These are phyloP conservation scores for Beaufortia kweichowensis DNA, from an alignment of 2,113 vertebrate species.

Conservation along the genomic window DNA sequence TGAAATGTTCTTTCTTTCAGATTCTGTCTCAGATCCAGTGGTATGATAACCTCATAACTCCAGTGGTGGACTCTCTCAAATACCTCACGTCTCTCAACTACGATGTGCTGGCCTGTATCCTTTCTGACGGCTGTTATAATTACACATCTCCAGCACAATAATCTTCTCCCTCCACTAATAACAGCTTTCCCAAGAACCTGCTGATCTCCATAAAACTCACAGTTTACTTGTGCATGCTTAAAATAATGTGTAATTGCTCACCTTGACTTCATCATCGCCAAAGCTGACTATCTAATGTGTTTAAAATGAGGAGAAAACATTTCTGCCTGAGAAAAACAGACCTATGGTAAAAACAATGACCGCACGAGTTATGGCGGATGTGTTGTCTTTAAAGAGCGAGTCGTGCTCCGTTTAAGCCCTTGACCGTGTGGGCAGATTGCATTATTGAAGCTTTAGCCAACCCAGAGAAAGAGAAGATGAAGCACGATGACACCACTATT, in stretches of 20 bases:
- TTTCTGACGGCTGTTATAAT: conserved; percentile 59
- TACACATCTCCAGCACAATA: not conserved
- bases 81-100: conserved; percentile 99
- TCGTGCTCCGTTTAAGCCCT: conserved; percentile 60
- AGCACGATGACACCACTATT: conserved; percentile 97
- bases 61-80: conserved; percentile 97
- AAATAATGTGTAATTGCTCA: conserved; percentile 34
- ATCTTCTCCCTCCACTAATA: conserved; percentile 11
- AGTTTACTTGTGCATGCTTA: conserved; percentile 22
- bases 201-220: conserved; percentile 48
- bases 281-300: not conserved
- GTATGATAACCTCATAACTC: conserved; percentile 97
- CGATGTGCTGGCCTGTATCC: conserved; percentile 99
- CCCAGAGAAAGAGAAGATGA: conserved; percentile 98
- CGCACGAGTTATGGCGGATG: not conserved
- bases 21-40: conserved; percentile 98
- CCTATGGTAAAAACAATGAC: not conserved
- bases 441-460: conserved; percentile 98
- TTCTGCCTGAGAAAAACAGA: not conserved
- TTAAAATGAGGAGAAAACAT: not conserved
- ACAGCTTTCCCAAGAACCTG: conserved; percentile 31
- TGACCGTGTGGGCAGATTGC: conserved; percentile 85
- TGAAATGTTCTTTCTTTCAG: conserved; percentile 64
- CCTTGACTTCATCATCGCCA: conserved; percentile 30
- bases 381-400: conserved; percentile 21